phyloP scores from a whole-genome alignment of 2,888 invertebrate species.

The Tachystola acroxantha region DNA sequence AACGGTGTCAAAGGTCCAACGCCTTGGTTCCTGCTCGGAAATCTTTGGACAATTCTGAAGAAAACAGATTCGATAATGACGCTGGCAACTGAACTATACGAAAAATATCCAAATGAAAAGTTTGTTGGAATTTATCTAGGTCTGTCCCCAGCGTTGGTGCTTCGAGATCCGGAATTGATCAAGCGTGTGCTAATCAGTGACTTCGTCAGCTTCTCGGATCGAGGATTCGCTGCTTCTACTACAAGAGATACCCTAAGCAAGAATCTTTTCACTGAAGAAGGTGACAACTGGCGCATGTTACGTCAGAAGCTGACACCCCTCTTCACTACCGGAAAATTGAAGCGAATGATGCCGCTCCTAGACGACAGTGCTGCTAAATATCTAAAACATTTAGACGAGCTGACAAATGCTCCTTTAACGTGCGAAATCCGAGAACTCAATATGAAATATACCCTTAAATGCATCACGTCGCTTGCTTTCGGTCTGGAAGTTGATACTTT shows the following conservation, averaged over 20 bases:
- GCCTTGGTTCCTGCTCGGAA: conserved; percentile 5
- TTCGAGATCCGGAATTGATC: conserved; percentile 32
- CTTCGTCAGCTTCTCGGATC: conserved; percentile 28
- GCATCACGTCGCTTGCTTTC: conserved; percentile 36
- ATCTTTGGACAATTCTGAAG: not conserved
- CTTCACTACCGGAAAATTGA: conserved; percentile 33
- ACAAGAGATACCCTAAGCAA: conserved; percentile 22
- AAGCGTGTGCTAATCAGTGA: conserved; percentile 30
- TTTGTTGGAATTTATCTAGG: conserved; percentile 33
- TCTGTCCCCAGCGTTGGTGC: conserved; percentile 22
- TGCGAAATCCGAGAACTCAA: conserved; percentile 30
- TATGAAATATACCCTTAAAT: conserved; percentile 34
- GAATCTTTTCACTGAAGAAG: conserved; percentile 33
- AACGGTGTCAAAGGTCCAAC: conserved; percentile 7
- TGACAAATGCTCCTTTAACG: conserved; percentile 19
- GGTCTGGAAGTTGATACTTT: conserved; percentile 31
- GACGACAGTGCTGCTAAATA: conserved; percentile 27
- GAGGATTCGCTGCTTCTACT: conserved; percentile 27
- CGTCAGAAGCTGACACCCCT: conserved; percentile 35
- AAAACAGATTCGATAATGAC: conserved; percentile 10
- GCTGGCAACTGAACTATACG: conserved; percentile 13
- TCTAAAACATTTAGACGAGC: conserved; percentile 19
- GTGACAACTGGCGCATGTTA: conserved; percentile 36
- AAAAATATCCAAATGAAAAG: conserved; percentile 27
- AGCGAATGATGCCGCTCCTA: conserved; percentile 37